Evolutionary conservation across 2,113 vertebrate genomes (phyloP), one percentile per base, ranked within the genome.

Genomic region (Boleophthalmus pectinirostris): DNA sequence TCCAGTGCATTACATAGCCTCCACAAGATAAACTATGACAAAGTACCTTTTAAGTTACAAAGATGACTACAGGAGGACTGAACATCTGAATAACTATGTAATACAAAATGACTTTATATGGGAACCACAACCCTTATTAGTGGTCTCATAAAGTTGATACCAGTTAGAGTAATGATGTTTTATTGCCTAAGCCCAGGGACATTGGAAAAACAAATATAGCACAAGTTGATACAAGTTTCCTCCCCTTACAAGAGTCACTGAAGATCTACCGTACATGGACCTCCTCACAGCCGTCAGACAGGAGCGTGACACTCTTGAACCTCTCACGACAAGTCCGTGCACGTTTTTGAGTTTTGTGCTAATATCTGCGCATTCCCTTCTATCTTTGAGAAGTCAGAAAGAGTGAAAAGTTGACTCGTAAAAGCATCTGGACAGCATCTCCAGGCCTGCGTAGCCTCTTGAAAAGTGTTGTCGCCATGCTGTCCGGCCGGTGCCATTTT

Each of bases 391-490:
- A 57, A 69, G 78, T 61, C 29, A 54, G 74, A 57, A 84, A 57
- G 70, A 24, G 35, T 24, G 79, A 82, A 81, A 75, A 6, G 73
- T 20, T 85, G 85, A 88, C 83, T 89, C 66, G 57, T 80, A 66
- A 58, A 73, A 84, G 78, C 77, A 68, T 87, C 90, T 92, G 90
- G 89, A 88, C 16, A 88, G 80, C 79, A 67, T 90, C 90, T 91
- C 79, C 24, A 77, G 81, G 70, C 77, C 45, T 67, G 60, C 72
- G 69, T 18, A 70, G 81, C 72, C 87, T 87, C 88, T 91, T 87
- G 87, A 91, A 91, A 78, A 77, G 61, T 88, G 79, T 89, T 80
- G 87, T 91, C 86, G 84, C 87, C 87, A 83, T 75, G 84, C 83
- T 77, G 87, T 87, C 89, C 84, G 24, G 88, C 69, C 68, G 11